Percentiles rank a stretch among this genome's conserved stretches.
Conservation (phyloP, 2,888 invertebrate species). For the Apotomis capreana region DNA sequence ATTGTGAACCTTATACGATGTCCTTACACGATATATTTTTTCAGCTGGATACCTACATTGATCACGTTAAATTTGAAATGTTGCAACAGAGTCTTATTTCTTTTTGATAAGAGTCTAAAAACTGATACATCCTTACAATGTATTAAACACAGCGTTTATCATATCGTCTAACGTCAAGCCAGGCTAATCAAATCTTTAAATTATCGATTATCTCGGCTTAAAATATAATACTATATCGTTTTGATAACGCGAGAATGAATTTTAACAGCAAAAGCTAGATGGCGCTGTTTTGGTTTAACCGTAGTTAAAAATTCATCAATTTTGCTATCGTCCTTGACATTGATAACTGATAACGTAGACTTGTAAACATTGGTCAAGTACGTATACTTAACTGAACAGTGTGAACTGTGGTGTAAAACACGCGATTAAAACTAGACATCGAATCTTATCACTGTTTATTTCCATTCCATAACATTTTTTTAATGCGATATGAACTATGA, state of each 20-base stretch:
- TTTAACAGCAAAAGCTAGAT: slow-evolving; percentile 11
- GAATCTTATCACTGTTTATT: background rate
- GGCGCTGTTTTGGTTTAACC: slow-evolving; percentile 3
- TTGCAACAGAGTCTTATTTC: background rate
- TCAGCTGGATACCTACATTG: too few species aligned
- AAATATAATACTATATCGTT: background rate
- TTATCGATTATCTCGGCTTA: background rate
- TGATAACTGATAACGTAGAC: background rate
- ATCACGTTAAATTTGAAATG: background rate
- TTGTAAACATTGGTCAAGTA: background rate
- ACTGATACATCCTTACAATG: background rate
- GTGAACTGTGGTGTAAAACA: too few species aligned
- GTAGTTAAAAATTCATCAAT: background rate
- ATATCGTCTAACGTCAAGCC: background rate
- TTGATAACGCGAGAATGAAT: background rate
- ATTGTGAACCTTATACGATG: slow-evolving; percentile 1
- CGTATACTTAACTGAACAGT: background rate
- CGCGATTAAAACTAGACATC: background rate
- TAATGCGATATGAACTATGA: too few species aligned
- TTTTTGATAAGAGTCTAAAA: background rate
- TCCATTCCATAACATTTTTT: background rate
- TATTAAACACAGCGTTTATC: background rate
- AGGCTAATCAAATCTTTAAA: background rate
- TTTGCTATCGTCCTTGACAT: slow-evolving; percentile 4
- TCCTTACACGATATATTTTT: background rate